Evolutionary conservation across 2,113 vertebrate genomes (phyloP), one percentile per base, ranked within the genome.

Genomic region (Pelecanoides urinatrix): DNA sequence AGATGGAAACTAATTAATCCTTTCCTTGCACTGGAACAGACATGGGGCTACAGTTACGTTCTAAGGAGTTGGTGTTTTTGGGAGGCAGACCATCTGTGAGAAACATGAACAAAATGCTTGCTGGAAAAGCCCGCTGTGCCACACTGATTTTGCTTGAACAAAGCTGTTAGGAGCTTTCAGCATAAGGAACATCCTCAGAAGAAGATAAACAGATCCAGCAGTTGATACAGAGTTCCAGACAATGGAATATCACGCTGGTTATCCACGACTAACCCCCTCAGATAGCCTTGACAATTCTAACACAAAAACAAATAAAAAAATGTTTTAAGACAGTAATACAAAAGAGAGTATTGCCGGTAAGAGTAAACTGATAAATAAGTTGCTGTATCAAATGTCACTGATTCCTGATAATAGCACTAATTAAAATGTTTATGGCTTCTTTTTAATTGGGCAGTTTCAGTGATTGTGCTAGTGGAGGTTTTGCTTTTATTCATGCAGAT

Each of bases 61-160:
- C 38, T 22, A 15, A 86, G 55, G 44, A 95, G 70, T 1, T 75
- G 26, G 29, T 67, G 65, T 75, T 74, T 89, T 75, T 45, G 47
- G 55, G 21, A 92, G 44, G n/a, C 44, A 95, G n/a, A 47, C 68
- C 42, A 72, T 25, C 68, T 94, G 52, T 81, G 73, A 96, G 84
- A 77, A 92, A 92, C 11, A 52, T 44, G 87, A 93, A 86, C 27
- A 73, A 94, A 82, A 92, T 11, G 34, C 34, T 75, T 72, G 38
- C 62, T 86, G 71, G 45, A 89, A 83, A 77, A 79, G 38, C 14
- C 30, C 1, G 2, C 45, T 4, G 3, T 44, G 29, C 30, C 42
- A 77, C 50, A 40, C 8, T 29, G 68, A n/a, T 5, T 63, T 75
- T 38, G n/a, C 26, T 3, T 71, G 61, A 81, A 92, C 8, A 94